Evolutionary conservation across 2,113 vertebrate species (phyloP).

Genomic region (Cyphomyrus plagiostoma): DNA sequence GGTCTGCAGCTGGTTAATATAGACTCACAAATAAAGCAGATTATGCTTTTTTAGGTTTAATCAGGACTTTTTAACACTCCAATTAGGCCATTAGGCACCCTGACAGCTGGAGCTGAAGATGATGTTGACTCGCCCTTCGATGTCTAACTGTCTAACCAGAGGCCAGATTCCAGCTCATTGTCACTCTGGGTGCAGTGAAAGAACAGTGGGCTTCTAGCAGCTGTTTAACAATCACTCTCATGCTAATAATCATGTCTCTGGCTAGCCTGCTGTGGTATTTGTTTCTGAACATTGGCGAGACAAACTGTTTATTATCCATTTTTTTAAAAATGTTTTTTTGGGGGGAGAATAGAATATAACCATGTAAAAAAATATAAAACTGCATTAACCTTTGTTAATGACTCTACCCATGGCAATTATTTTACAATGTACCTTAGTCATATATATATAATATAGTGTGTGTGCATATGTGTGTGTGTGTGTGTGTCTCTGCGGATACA

Average conservation of each 20-base stretch:
- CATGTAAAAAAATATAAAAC: neutral
- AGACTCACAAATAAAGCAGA: neutral
- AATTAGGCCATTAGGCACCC: neutral
- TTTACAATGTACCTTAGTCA: too few relatives aligned
- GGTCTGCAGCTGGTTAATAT: neutral
- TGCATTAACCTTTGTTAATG: neutral
- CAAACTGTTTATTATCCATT: neutral
- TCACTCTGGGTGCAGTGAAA: neutral
- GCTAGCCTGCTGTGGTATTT: neutral
- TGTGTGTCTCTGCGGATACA: too few relatives aligned
- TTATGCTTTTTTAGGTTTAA: neutral
- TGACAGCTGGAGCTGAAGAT: neutral
- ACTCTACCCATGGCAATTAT: too few relatives aligned
- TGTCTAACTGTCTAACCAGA: neutral
- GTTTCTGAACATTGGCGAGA: neutral
- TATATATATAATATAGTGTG: too few relatives aligned
- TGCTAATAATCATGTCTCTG: neutral
- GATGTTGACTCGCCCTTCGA: neutral
- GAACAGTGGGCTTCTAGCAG: neutral
- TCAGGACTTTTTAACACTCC: neutral
- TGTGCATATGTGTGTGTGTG: too few relatives aligned
- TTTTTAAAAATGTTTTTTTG: neutral
- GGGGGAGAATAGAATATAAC: too few relatives aligned
- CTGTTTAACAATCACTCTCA: neutral
- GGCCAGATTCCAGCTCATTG: neutral